These are phyloP conservation scores for Dermatophagoides farinae DNA, from an alignment of 1,140 invertebrate species.

Conservation along the genomic window DNA sequence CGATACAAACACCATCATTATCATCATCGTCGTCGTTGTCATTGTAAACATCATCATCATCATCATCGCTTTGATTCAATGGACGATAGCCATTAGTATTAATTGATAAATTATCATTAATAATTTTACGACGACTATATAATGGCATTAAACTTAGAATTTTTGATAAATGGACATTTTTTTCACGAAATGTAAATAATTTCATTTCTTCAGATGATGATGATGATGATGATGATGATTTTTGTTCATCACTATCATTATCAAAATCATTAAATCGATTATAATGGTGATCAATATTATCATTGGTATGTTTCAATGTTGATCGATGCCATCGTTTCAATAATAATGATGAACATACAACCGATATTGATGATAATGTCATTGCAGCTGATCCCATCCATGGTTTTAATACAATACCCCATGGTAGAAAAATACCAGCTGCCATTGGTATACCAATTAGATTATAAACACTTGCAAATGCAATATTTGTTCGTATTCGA, in stretches of 20 bases:
- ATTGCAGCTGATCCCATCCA: slow-evolving; percentile 99
- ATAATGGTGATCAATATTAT: not conserved
- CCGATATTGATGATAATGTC: slow-evolving; percentile 91
- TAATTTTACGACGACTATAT: not conserved
- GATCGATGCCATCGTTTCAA: slow-evolving; percentile 53
- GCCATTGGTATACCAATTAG: slow-evolving; percentile 88
- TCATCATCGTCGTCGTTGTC: no score
- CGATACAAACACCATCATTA: no score
- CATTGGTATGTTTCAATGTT: slow-evolving; percentile 28
- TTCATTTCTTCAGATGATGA: not conserved
- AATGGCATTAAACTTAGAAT: slow-evolving; percentile 3
- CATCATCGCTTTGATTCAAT: no score
- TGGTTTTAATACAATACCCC: slow-evolving; percentile 64
- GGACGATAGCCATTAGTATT: not conserved
- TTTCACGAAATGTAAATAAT: not conserved
- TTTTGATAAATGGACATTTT: not conserved
- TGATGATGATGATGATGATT: no score
- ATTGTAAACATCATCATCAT: no score
- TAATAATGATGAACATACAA: slow-evolving; percentile 79
- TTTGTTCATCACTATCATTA: not conserved
- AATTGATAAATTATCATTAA: no score
- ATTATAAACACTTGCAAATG: slow-evolving; percentile 97
- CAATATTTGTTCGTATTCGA: slow-evolving; percentile 80
- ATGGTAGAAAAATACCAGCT: slow-evolving; percentile 69
- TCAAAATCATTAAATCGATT: not conserved